Evolutionary conservation across 2,113 vertebrate species (phyloP).

Genomic region (Leptodactylus fuscus): DNA sequence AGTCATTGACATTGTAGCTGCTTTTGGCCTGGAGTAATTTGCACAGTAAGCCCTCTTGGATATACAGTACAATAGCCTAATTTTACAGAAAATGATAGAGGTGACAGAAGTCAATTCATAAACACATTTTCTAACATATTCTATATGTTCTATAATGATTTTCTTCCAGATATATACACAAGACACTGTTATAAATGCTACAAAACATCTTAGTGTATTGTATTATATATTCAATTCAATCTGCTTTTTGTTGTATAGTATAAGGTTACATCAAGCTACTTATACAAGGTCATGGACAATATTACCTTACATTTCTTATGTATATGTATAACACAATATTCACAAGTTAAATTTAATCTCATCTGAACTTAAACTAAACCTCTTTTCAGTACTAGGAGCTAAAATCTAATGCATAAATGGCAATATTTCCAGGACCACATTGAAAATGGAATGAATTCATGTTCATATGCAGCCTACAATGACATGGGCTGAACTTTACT

Average conservation of each 20-base stretch:
- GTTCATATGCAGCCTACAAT: conserved; percentile 29
- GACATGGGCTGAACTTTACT: conserved; percentile 35
- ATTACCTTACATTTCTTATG: background rate
- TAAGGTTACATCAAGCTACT: background rate
- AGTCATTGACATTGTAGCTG: too few relatives aligned
- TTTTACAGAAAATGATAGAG: background rate
- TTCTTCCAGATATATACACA: background rate
- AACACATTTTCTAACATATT: background rate
- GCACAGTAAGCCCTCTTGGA: background rate
- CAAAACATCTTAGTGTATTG: background rate
- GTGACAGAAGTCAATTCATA: background rate
- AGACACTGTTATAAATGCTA: background rate
- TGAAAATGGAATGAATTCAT: conserved; percentile 34
- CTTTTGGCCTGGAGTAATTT: too few relatives aligned
- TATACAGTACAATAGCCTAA: background rate
- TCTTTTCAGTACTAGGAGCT: too few relatives aligned
- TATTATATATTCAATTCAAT: background rate
- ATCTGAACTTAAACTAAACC: background rate
- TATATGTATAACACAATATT: background rate
- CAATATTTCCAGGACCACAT: background rate
- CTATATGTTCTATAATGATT: background rate
- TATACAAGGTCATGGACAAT: background rate
- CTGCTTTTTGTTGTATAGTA: background rate
- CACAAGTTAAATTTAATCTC: background rate
- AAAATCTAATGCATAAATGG: background rate